Evolutionary conservation across 1,140 invertebrate species (phyloP).

Genomic region (Anastrepha ludens): DNA sequence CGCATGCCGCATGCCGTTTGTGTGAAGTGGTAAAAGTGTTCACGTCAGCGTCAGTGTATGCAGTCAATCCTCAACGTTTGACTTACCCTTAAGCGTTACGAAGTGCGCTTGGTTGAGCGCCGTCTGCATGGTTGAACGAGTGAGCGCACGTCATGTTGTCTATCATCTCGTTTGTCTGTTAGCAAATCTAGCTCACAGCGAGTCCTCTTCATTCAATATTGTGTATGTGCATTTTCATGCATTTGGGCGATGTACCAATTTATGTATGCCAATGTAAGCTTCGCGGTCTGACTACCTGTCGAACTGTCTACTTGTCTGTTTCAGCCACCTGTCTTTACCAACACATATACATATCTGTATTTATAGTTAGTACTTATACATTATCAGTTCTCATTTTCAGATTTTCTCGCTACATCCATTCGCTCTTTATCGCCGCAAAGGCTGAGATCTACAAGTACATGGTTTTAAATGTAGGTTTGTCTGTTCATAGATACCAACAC

Average conservation of each 20-base stretch:
- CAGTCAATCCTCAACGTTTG: background rate
- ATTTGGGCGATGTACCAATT: background rate
- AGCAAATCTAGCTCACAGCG: background rate
- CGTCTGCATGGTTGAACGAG: background rate
- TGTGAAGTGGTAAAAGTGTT: background rate
- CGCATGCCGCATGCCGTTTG: no score
- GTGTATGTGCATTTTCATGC: background rate
- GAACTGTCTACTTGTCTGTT: background rate
- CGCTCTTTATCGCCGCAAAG: background rate
- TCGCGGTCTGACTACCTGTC: background rate
- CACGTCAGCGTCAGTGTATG: conserved; percentile 9
- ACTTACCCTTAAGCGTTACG: background rate
- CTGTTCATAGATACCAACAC: no score
- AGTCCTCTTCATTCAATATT: background rate
- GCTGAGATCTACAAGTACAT: background rate
- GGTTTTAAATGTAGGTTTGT: no score
- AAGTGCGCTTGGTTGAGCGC: background rate
- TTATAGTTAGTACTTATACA: background rate
- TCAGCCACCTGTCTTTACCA: background rate
- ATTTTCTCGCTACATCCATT: background rate
- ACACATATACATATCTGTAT: background rate
- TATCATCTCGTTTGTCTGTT: background rate
- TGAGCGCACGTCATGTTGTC: conserved; percentile 9
- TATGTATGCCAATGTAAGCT: background rate
- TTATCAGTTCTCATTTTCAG: background rate